phyloP scores from a whole-genome alignment of 2,113 vertebrate species.

The Chaetodon auriga region DNA sequence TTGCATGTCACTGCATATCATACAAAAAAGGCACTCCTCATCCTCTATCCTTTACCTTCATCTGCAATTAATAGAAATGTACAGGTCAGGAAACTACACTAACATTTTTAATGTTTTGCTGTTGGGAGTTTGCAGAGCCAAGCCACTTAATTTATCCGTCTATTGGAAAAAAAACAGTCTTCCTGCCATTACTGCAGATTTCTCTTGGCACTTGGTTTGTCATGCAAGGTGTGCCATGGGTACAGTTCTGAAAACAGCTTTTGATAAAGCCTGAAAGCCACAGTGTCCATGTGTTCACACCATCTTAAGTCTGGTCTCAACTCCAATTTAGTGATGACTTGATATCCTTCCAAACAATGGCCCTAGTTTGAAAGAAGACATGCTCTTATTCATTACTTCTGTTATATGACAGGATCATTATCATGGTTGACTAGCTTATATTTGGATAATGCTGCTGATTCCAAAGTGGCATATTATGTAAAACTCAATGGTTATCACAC shows the following conservation, averaged over 20 bases:
- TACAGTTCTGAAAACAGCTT: neutral
- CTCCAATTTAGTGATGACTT: neutral
- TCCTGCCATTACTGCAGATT: neutral
- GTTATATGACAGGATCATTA: neutral
- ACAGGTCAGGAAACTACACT: conserved; percentile 25
- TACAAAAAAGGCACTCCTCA: conserved; percentile 1
- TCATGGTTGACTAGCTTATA: neutral
- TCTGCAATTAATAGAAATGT: conserved; percentile 24
- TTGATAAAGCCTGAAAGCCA: neutral
- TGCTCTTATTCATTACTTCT: neutral
- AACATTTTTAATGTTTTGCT: conserved; percentile 29
- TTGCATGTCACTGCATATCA: neutral
- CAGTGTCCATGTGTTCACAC: neutral
- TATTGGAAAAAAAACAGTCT: neutral
- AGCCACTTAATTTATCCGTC: conserved; percentile 3
- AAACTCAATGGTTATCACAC: conserved; percentile 9
- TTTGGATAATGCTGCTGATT: neutral
- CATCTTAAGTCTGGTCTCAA: neutral
- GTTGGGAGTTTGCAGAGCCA: neutral
- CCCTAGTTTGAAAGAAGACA: neutral
- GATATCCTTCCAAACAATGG: neutral
- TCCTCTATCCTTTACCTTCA: conserved; percentile 9
- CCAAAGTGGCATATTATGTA: conserved; percentile 1
- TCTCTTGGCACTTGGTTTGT: neutral
- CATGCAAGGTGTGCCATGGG: neutral